These are phyloP conservation scores for Delichon dasypus DNA, from an alignment of 2,797 vertebrate genomes.

Conservation along the genomic window DNA sequence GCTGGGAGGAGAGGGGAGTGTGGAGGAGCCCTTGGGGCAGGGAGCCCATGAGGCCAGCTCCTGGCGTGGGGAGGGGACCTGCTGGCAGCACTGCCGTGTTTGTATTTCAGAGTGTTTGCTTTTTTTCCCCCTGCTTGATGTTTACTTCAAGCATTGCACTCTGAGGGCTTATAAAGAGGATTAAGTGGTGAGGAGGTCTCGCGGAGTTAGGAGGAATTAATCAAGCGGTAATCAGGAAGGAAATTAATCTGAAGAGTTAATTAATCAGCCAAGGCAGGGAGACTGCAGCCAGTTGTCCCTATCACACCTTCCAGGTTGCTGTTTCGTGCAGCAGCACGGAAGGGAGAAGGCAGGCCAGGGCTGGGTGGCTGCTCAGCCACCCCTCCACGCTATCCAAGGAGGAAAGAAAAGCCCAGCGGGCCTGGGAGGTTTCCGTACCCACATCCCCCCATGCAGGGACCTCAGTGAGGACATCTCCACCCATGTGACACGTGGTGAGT, in stretches of 20 bases:
- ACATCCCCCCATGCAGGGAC: neutral
- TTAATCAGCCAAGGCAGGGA: constrained; percentile 43
- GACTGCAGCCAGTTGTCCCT: constrained; percentile 43
- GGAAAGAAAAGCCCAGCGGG: neutral
- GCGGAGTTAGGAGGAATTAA: constrained; percentile 47
- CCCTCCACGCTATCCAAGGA: neutral
- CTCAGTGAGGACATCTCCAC: neutral
- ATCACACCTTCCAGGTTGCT: constrained; percentile 39
- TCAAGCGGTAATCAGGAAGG: constrained; percentile 63
- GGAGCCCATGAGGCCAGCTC: neutral
- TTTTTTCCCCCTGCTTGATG: neutral
- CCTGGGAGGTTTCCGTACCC: neutral
- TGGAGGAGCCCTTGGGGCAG: neutral
- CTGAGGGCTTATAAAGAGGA: constrained; percentile 64
- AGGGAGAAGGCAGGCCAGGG: neutral
- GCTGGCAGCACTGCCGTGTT: neutral
- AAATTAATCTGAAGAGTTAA: constrained; percentile 66
- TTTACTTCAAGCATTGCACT: constrained; percentile 56
- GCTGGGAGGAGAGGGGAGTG: neutral
- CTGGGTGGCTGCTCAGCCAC: neutral
- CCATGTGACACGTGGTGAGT: rapidly evolving
- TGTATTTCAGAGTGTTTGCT: neutral
- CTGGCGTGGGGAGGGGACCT: neutral
- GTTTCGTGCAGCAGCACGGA: neutral
- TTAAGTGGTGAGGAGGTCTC: constrained; percentile 54